phyloP scores from a whole-genome alignment of 2,113 vertebrate genomes.

The Sylvilagus bachmani region DNA sequence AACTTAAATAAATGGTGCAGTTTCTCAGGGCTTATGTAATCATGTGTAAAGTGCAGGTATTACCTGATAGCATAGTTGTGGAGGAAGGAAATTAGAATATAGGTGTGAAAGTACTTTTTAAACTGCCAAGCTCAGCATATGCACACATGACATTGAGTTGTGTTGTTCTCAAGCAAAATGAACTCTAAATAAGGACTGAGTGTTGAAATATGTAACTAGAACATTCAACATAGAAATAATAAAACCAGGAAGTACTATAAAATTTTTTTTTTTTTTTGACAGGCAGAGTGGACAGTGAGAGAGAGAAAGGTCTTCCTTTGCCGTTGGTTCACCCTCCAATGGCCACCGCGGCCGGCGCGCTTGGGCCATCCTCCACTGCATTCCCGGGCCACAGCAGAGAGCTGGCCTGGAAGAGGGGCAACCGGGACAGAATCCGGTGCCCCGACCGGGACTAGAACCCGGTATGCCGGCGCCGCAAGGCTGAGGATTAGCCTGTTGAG shows the following conservation, averaged over 20 bases:
- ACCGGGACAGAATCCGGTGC: too few species aligned
- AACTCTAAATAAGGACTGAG: background rate
- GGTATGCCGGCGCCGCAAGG: too few species aligned
- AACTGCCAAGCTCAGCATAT: background rate
- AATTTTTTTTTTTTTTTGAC: background rate
- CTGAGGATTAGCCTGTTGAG: too few species aligned
- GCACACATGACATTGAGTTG: background rate
- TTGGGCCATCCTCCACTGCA: too few species aligned
- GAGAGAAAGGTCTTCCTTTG: too few species aligned
- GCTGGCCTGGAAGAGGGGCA: too few species aligned
- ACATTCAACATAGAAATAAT: background rate
- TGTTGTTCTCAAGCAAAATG: background rate
- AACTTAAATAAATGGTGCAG: background rate
- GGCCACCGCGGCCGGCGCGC: too few species aligned
- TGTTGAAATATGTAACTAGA: background rate
- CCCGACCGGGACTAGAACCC: too few species aligned
- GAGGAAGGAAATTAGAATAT: background rate
- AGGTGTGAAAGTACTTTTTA: background rate
- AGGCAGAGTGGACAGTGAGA: too few species aligned
- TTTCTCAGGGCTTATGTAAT: background rate
- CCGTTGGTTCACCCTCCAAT: too few species aligned
- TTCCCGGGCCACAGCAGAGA: too few species aligned
- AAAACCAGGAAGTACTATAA: background rate
- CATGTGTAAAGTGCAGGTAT: background rate
- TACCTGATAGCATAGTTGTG: background rate